Evolutionary conservation across 2,888 invertebrate genomes (phyloP).

Genomic region (Blomia tropicalis): DNA sequence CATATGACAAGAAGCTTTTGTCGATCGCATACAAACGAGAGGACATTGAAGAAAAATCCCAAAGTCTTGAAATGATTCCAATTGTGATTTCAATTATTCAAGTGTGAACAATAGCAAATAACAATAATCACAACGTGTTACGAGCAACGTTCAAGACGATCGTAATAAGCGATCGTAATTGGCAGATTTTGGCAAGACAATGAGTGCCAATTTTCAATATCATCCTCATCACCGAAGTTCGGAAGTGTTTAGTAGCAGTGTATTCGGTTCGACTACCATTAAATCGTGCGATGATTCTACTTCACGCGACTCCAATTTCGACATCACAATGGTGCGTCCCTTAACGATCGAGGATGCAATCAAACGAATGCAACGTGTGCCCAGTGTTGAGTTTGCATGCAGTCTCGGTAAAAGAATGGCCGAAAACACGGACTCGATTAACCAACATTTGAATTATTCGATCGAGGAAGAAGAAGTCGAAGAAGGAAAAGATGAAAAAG

Average conservation of each 20-base stretch:
- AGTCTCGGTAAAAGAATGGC: not conserved
- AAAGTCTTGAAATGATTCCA: too few species aligned
- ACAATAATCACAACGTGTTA: too few species aligned
- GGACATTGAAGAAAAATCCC: too few species aligned
- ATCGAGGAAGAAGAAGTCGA: not conserved
- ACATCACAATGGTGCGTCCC: not conserved
- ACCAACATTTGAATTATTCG: not conserved
- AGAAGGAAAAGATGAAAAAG: not conserved
- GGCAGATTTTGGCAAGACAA: too few species aligned
- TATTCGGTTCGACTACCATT: constrained; percentile 19
- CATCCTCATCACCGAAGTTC: constrained; percentile 16
- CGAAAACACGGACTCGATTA: not conserved
- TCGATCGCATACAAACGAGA: too few species aligned
- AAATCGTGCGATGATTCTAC: not conserved
- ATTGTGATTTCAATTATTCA: too few species aligned
- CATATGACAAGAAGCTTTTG: too few species aligned
- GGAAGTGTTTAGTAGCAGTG: constrained; percentile 26
- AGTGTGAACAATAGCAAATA: too few species aligned
- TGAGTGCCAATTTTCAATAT: too few species aligned
- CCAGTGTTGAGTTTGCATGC: constrained; percentile 4
- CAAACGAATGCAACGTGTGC: constrained; percentile 1
- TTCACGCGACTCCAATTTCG: not conserved
- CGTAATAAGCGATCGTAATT: too few species aligned
- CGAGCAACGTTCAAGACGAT: too few species aligned
- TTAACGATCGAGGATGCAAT: constrained; percentile 1